Percentiles rank a stretch among this genome's conserved stretches.
These are phyloP conservation scores for Myotis brandtii DNA, from an alignment of 2,113 vertebrate species.

Conservation along the genomic window DNA sequence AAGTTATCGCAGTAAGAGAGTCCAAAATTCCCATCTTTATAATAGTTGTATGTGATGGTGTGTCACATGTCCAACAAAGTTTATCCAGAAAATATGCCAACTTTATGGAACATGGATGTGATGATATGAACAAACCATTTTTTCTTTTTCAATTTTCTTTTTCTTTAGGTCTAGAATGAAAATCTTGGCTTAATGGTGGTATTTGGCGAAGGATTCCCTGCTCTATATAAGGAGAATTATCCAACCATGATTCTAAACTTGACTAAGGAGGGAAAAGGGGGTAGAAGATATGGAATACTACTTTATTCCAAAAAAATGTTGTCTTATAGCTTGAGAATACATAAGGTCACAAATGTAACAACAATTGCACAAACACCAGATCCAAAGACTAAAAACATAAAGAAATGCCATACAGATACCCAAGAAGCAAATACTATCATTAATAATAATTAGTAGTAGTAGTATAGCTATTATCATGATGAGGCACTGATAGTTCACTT, in stretches of 20 bases:
- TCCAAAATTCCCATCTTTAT: neutral
- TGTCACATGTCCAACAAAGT: neutral
- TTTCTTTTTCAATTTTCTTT: neutral
- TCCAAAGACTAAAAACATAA: neutral
- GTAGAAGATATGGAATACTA: neutral
- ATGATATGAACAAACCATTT: neutral
- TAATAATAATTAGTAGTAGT: neutral
- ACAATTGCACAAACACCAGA: neutral
- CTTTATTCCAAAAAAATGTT: slow-evolving; percentile 2
- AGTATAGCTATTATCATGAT: neutral
- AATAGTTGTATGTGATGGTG: neutral
- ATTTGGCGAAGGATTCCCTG: neutral
- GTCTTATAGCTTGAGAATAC: neutral
- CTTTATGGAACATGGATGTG: neutral
- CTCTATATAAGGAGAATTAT: slow-evolving; percentile 12
- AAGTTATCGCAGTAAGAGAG: neutral
- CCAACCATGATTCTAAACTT: neutral
- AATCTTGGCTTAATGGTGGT: neutral
- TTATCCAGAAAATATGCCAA: neutral
- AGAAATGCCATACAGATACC: neutral
- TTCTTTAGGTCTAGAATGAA: slow-evolving; percentile 29
- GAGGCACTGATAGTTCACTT: slow-evolving; percentile 13
- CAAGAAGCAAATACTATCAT: slow-evolving; percentile 6
- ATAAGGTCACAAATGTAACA: slow-evolving; percentile 12
- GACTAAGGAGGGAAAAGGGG: neutral